These are phyloP conservation scores for Noturus placidus DNA, from an alignment of 2,113 vertebrate genomes.

Conservation along the genomic window DNA sequence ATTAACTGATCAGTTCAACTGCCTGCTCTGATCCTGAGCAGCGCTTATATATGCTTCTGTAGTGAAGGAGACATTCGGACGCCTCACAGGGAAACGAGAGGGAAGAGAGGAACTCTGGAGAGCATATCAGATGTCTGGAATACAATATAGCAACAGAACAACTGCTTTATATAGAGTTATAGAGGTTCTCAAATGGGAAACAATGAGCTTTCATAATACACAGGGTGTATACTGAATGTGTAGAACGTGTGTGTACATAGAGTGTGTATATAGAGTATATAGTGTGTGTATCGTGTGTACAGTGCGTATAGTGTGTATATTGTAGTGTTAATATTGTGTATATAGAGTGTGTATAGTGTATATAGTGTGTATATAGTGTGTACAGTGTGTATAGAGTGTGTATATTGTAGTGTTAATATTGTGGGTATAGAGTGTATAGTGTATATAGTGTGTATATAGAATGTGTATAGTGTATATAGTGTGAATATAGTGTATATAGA, in stretches of 20 bases:
- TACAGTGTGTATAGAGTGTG: constrained; percentile 30
- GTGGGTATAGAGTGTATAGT: not conserved
- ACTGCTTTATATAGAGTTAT: not conserved
- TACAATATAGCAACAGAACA: not conserved
- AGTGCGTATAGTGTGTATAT: not conserved
- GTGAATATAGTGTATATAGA: not conserved
- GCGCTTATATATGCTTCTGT: not conserved
- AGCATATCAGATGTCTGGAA: not conserved
- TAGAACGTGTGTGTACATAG: not conserved
- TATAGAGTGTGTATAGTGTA: not conserved
- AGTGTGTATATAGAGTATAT: not conserved
- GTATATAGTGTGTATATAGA: not conserved
- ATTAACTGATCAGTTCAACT: not conserved
- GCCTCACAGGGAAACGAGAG: not conserved
- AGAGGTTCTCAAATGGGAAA: not conserved
- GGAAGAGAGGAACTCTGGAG: not conserved
- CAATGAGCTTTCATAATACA: not conserved
- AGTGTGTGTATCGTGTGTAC: no score
- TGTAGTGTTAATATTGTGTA: no score
- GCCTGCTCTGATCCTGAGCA: not conserved
- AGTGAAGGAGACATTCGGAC: not conserved
- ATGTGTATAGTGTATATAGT: not conserved
- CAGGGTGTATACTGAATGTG: not conserved
- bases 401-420: no score
- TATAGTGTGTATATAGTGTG: not conserved